Conservation (phyloP, 2,113 vertebrate genomes). For the Protobothrops flavoviridis region DNA sequence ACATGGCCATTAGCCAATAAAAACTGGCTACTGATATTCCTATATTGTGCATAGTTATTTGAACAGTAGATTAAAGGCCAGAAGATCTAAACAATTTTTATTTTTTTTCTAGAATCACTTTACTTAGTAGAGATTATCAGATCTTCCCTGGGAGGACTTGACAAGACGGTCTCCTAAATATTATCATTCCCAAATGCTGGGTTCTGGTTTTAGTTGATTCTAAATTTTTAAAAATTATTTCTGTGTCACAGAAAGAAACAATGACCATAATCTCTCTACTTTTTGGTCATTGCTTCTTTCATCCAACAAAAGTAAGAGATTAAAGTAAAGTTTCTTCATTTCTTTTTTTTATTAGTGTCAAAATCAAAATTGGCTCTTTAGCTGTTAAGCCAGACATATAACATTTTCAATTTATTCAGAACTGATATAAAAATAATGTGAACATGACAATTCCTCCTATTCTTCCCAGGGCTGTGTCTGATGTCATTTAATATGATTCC, state of each 20-base stretch:
- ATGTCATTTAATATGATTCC: conserved; percentile 32
- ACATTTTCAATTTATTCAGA: background rate
- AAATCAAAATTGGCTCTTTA: background rate
- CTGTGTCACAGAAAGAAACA: background rate
- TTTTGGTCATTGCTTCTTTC: background rate
- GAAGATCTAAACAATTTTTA: background rate
- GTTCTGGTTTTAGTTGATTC: background rate
- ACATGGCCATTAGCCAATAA: background rate
- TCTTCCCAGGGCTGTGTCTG: background rate
- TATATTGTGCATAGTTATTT: background rate
- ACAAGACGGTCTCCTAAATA: background rate
- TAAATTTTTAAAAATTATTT: background rate
- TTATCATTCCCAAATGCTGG: background rate
- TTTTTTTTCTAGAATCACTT: background rate
- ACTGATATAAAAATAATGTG: background rate
- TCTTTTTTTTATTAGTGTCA: background rate
- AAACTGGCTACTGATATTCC: background rate
- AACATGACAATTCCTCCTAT: background rate
- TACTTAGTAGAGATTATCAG: background rate
- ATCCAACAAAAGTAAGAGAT: background rate
- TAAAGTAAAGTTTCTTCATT: background rate
- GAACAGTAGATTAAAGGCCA: background rate
- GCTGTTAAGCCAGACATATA: background rate
- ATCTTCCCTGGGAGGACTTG: background rate
- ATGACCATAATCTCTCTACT: background rate